Conservation (phyloP, 2,113 vertebrate species). For the Pachyramphus minor region DNA sequence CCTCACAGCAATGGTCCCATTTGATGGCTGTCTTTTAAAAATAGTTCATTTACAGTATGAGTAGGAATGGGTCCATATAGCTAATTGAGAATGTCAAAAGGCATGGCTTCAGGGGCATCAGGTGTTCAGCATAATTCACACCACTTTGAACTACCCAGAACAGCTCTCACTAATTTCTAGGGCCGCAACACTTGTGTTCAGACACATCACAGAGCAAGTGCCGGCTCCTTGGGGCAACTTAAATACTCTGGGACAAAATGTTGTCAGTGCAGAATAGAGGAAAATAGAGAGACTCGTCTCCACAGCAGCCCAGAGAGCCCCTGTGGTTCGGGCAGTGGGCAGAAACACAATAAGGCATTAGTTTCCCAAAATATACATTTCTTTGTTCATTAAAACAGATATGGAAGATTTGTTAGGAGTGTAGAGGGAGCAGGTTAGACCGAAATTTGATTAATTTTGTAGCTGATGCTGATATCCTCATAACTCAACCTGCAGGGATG, state of each 20-base stretch:
- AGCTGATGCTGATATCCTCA: background rate
- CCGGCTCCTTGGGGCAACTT: background rate
- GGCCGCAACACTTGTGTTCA: background rate
- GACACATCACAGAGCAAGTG: accelerated
- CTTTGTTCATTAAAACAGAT: background rate
- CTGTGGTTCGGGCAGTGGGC: background rate
- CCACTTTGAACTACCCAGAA: background rate
- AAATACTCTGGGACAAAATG: background rate
- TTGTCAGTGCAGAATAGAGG: background rate
- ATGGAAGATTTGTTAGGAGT: background rate
- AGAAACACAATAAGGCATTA: background rate
- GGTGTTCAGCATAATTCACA: background rate
- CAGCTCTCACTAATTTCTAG: background rate
- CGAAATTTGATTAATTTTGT: background rate
- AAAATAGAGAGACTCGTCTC: background rate
- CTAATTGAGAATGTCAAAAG: background rate
- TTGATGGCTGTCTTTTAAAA: background rate
- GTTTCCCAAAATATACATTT: background rate
- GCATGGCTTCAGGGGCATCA: background rate
- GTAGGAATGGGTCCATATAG: background rate
- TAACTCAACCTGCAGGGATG: background rate
- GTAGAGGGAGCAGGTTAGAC: background rate
- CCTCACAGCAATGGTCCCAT: background rate
- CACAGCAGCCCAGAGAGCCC: background rate
- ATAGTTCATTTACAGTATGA: background rate